Evolutionary conservation across 2,797 vertebrate genomes (phyloP).

Genomic region (Alfaro cultratus): DNA sequence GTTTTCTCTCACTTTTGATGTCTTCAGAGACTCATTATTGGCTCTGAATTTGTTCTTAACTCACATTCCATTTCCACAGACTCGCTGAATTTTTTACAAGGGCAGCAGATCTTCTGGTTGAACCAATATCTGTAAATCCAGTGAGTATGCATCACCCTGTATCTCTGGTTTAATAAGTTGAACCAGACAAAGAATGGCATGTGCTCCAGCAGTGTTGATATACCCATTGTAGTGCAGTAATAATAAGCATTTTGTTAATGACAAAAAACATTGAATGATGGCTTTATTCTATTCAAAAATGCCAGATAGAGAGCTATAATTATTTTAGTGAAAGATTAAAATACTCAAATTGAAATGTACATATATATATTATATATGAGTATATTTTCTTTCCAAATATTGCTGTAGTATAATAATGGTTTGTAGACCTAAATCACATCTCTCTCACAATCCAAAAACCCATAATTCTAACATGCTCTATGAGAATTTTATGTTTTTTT

Average conservation of each 20-base stretch:
- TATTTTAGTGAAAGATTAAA: not conserved
- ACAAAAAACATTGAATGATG: not conserved
- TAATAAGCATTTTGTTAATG: not conserved
- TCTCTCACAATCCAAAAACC: not conserved
- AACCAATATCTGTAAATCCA: slow-evolving; percentile 50
- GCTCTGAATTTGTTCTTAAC: slow-evolving; percentile 44
- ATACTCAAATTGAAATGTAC: not conserved
- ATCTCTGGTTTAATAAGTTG: slow-evolving; percentile 53
- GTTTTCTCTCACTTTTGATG: slow-evolving; percentile 53
- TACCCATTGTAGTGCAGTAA: not conserved
- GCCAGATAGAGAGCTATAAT: not conserved
- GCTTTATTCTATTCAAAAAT: not conserved
- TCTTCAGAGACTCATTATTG: slow-evolving; percentile 66
- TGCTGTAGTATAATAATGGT: slow-evolving; percentile 14
- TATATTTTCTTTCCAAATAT: not conserved
- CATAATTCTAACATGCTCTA: not conserved
- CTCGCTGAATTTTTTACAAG: slow-evolving; percentile 60
- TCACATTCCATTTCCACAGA: slow-evolving; percentile 41
- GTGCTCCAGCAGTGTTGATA: slow-evolving; percentile 12
- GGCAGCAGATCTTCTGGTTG: slow-evolving; percentile 50
- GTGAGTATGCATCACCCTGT: slow-evolving; percentile 38
- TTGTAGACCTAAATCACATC: slow-evolving; percentile 9
- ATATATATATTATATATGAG: too few species aligned
- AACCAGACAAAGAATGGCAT: slow-evolving; percentile 27
- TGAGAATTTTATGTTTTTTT: slow-evolving; percentile 22